Evolutionary conservation across 2,797 vertebrate genomes (phyloP).

Genomic region (Vespertilio murinus): DNA sequence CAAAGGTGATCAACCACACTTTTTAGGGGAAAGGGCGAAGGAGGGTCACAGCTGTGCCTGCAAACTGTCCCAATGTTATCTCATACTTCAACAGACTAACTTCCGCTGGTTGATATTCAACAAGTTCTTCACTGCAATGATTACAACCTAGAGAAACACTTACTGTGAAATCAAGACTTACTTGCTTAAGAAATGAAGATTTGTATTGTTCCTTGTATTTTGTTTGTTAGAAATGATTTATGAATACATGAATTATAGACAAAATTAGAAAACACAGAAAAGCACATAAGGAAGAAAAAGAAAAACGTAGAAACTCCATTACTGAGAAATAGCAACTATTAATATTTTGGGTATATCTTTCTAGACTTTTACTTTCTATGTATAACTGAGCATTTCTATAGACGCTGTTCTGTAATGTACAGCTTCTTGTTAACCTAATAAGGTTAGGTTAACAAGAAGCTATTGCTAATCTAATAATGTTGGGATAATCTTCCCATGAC

Average conservation of each 20-base stretch:
- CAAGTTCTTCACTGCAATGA: not conserved
- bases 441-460: too few relatives aligned
- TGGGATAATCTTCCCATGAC: not conserved
- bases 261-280: constrained; percentile 19
- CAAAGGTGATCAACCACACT: not conserved
- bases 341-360: not conserved
- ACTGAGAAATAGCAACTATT: not conserved
- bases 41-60: not conserved
- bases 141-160: not conserved
- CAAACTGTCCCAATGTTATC: constrained; percentile 15
- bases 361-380: not conserved
- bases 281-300: not conserved
- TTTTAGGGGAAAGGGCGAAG: not conserved
- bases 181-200: not conserved
- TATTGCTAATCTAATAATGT: not conserved
- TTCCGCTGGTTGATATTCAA: not conserved
- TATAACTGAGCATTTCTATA: not conserved
- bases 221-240: not conserved
- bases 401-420: not conserved
- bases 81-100: not conserved
- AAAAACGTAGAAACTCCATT: not conserved
- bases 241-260: not conserved
- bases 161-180: not conserved
- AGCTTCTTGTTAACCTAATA: not conserved
- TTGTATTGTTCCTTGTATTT: not conserved